Evolutionary conservation across 2,113 vertebrate genomes (phyloP).

Genomic region (Erinaceus europaeus): DNA sequence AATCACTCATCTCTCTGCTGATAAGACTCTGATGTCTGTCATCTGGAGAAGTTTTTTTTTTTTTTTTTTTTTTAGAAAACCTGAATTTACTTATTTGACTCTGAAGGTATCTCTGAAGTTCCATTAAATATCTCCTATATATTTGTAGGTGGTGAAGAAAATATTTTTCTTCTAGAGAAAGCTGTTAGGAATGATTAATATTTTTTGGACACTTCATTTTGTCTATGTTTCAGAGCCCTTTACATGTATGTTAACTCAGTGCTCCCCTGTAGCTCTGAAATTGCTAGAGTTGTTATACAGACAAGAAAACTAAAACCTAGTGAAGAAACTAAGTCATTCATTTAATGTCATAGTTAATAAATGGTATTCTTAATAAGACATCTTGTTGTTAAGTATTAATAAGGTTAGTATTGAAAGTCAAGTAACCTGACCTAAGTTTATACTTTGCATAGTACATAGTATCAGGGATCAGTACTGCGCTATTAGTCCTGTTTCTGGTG

Average conservation of each 20-base stretch:
- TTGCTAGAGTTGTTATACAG: background rate
- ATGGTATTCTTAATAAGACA: background rate
- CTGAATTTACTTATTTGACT: background rate
- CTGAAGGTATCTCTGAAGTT: background rate
- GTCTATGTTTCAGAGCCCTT: background rate
- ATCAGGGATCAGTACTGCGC: background rate
- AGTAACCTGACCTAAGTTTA: background rate
- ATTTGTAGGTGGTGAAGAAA: background rate
- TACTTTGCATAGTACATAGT: background rate
- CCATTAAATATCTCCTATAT: background rate
- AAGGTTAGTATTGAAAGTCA: slow-evolving; percentile 14
- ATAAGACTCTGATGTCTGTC: background rate
- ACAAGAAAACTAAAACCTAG: background rate
- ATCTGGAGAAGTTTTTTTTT: slow-evolving; percentile 7
- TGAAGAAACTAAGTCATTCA: background rate
- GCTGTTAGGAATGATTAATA: background rate
- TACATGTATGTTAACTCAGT: background rate
- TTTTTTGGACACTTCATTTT: background rate
- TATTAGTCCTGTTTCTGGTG: slow-evolving; percentile 7
- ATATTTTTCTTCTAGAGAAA: background rate
- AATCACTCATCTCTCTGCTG: background rate
- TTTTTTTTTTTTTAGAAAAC: slow-evolving; percentile 26
- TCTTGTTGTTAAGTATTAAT: background rate
- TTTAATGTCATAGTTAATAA: background rate
- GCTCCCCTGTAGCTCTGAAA: background rate